Evolutionary conservation across 2,888 invertebrate species (phyloP).

Genomic region (Pycnomerus fuliginosus): DNA sequence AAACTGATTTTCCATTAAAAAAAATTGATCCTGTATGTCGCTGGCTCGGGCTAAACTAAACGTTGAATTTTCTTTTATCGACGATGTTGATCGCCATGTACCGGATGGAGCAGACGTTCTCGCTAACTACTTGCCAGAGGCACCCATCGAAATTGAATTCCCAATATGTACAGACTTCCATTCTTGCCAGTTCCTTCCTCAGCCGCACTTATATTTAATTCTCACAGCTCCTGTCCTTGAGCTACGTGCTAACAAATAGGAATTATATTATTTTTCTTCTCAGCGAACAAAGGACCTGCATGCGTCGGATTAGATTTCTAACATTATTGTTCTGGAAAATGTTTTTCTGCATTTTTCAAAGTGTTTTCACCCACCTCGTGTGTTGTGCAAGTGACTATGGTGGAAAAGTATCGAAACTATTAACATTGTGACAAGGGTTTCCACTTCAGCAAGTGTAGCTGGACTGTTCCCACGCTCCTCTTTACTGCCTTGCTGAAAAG

Average conservation of each 20-base stretch:
- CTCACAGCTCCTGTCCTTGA: slow-evolving; percentile 33
- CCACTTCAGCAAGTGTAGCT: slow-evolving; percentile 40
- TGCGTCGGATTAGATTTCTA: too few species aligned
- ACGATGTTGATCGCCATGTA: slow-evolving; percentile 34
- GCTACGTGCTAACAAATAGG: slow-evolving; percentile 35
- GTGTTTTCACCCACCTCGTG: slow-evolving; percentile 9
- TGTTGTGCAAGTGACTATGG: slow-evolving; percentile 27
- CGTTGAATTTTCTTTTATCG: slow-evolving; percentile 29
- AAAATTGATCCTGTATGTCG: slow-evolving; percentile 19
- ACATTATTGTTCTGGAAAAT: too few species aligned
- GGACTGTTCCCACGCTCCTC: slow-evolving; percentile 41
- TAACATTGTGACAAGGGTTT: slow-evolving; percentile 44
- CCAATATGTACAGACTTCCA: slow-evolving; percentile 40
- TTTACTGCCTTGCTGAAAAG: slow-evolving; percentile 27
- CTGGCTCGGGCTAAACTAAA: slow-evolving; percentile 18
- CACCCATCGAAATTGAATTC: slow-evolving; percentile 44
- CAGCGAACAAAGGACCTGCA: slow-evolving; percentile 14
- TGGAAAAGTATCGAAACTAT: slow-evolving; percentile 42
- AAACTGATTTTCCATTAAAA: too few species aligned
- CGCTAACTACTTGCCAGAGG: slow-evolving; percentile 42
- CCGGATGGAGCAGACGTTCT: slow-evolving; percentile 40
- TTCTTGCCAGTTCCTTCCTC: slow-evolving; percentile 33
- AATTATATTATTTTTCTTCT: slow-evolving; percentile 18
- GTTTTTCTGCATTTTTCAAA: too few species aligned
- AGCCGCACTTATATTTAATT: slow-evolving; percentile 42